Base-by-base conservation (phyloP, 2,888 invertebrate genomes). In the Cloeon dipterum region DNA sequence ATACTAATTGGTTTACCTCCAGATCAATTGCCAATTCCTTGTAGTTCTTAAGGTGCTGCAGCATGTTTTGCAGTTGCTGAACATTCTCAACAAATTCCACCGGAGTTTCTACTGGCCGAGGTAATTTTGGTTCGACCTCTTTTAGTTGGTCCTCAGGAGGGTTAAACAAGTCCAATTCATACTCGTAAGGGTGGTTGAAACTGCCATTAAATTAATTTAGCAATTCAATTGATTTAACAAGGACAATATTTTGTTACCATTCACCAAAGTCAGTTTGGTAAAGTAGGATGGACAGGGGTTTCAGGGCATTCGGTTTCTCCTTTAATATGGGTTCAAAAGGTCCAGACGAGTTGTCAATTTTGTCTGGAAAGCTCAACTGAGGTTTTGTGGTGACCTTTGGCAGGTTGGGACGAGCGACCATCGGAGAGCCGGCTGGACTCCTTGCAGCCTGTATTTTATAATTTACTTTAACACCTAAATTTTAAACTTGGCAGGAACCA, bases 21-120 rank as follows among this genome's bases (percentile, higher is more conserved):
- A 96, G 61, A 61, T 96, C 96, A 1, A 96, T 69, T 1, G 89
- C 88, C 37, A 96, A 66, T 52, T 79, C 79, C 3, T 59, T 56
- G n/a, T 70, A 68, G 2, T 57, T 56, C 29, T 61, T 59, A 40
- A 98, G 58, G 42, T 76, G 74, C 1, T 65, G 54, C 3, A 82
- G 49, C 32, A 93, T 58, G 3, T 60, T 55, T 33, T 70, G 57
- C 3, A 96, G 51, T 38, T 74, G 65, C 2, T 64, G 61, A 16
- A 62, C 57, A 0, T 66, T 75, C 32, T 73, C 68, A 1, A 98
- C 66, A 42, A 71, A 65, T 3, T 72, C 61, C 4, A 79, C 55
- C 1, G 68, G 68, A 0, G 81, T 82, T 1, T 72, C 61, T 0
- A 66, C 62, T 1, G 82, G 42, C 1, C 59, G 46, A 45, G 55